phyloP scores from a whole-genome alignment of 1,140 invertebrate species.

The Dryas iulia region DNA sequence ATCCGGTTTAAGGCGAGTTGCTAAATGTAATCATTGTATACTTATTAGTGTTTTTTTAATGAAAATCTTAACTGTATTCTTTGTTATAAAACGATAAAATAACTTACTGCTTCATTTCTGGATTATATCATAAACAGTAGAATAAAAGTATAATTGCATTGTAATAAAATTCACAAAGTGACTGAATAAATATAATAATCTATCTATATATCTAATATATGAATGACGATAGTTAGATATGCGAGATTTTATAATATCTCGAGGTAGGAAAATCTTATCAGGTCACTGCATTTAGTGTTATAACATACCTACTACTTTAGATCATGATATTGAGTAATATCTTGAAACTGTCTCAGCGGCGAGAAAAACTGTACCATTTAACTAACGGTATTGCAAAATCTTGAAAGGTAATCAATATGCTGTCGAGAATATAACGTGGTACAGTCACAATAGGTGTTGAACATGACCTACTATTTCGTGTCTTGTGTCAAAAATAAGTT shows the following conservation, averaged over 20 bases:
- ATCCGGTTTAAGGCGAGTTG: slow-evolving; percentile 45
- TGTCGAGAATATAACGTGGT: background rate
- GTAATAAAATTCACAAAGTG: too few species aligned
- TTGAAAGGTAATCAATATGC: slow-evolving; percentile 4
- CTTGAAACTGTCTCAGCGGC: background rate
- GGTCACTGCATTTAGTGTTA: background rate
- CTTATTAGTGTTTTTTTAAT: background rate
- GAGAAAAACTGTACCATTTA: slow-evolving; percentile 6
- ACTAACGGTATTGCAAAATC: slow-evolving; percentile 9
- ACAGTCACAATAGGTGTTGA: slow-evolving; percentile 7
- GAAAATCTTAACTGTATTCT: background rate
- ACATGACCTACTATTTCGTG: slow-evolving; percentile 6
- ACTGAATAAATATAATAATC: too few species aligned
- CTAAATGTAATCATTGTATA: slow-evolving; percentile 17
- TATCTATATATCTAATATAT: too few species aligned
- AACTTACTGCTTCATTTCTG: background rate
- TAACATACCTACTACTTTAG: background rate
- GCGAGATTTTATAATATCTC: too few species aligned
- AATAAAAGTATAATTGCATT: background rate
- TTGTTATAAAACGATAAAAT: background rate
- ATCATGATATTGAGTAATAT: background rate
- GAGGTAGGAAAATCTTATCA: background rate
- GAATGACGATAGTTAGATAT: too few species aligned
- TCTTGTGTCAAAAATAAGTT: background rate
- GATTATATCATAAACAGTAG: background rate